Base-by-base conservation (phyloP, 1,140 invertebrate species). In the Rhagoletis zephyria region DNA sequence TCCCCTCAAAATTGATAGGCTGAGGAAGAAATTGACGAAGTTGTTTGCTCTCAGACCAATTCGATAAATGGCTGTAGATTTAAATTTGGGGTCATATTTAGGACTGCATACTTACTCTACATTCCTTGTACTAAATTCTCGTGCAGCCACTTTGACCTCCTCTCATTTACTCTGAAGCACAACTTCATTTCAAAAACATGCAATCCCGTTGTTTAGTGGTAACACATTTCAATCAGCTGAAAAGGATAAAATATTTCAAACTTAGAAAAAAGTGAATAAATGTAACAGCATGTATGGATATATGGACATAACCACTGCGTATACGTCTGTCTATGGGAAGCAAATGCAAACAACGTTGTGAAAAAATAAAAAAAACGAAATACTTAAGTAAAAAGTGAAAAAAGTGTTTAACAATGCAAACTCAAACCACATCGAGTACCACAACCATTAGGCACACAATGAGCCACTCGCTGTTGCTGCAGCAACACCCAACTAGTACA, bases 211-310 rank as follows among this genome's bases (percentile, higher is more conserved):
- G 61, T 63, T 63, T 63, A 63, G 9, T 14, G 12, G 61, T 63
- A 63, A 63, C 61, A 56, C 74, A 56, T 81, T 81, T 81, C 74
- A 81, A 81, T 81, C 74, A 81, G 56, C 48, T 81, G 45, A 81
- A 81, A 63, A 81, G 74, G 16, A 81, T 81, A 81, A 81, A 81
- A 81, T 56, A 81, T 30, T 81, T 81, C 12, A 9, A 30, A 81
- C n/a, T 63, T 16, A 56, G 16, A 59, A 81, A 81, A 81, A 19
- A 30, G 3, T 2, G 19, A 2, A n/a, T 0, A 10, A 9, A 42
- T 4, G 64, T n/a, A 19, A n/a, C 45, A 74, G 14, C 30, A 5
- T 40, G 7, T 14, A 42, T 30, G 30, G 30, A 30, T 30, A 40
- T 14, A 48, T 74, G 40, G 67, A 74, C 16, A 48, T 48, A 16